phyloP scores from a whole-genome alignment of 2,888 invertebrate genomes.

The Agonopterix heracliana region DNA sequence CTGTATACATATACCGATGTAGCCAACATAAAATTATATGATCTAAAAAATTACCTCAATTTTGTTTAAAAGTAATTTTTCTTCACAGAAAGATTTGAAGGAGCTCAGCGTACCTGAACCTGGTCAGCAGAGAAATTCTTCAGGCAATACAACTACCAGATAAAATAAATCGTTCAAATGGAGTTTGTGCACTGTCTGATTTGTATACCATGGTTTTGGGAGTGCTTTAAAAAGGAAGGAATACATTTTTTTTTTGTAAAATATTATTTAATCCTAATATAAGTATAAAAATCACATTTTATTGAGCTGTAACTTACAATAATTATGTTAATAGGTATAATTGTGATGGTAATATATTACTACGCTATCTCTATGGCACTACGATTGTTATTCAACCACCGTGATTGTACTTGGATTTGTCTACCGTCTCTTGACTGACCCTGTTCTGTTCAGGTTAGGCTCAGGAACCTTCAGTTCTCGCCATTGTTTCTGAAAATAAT shows the following conservation, averaged over 20 bases:
- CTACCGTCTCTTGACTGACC: constrained; percentile 28
- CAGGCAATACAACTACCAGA: too few species aligned
- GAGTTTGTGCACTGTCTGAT: too few species aligned
- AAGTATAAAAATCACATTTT: too few species aligned
- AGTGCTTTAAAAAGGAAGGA: too few species aligned
- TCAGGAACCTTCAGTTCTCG: constrained; percentile 63
- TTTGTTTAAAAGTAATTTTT: constrained; percentile 3
- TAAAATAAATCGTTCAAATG: too few species aligned
- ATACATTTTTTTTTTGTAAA: too few species aligned
- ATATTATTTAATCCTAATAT: too few species aligned
- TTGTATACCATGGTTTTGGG: too few species aligned
- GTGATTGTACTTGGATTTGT: not conserved
- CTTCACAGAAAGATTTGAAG: constrained; percentile 61
- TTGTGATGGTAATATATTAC: not conserved
- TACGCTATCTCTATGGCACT: constrained; percentile 9
- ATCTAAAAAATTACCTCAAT: not conserved
- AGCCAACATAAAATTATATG: too few species aligned
- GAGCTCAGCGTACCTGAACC: constrained; percentile 57
- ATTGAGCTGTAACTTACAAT: too few species aligned
- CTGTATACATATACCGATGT: too few species aligned
- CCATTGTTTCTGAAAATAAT: constrained; percentile 62
- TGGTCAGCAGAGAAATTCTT: constrained; percentile 9
- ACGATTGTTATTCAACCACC: not conserved
- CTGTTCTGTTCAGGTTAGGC: constrained; percentile 33
- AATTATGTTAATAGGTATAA: not conserved